Base-by-base conservation (phyloP, 2,113 vertebrate genomes). In the Amblyornis subalaris region DNA sequence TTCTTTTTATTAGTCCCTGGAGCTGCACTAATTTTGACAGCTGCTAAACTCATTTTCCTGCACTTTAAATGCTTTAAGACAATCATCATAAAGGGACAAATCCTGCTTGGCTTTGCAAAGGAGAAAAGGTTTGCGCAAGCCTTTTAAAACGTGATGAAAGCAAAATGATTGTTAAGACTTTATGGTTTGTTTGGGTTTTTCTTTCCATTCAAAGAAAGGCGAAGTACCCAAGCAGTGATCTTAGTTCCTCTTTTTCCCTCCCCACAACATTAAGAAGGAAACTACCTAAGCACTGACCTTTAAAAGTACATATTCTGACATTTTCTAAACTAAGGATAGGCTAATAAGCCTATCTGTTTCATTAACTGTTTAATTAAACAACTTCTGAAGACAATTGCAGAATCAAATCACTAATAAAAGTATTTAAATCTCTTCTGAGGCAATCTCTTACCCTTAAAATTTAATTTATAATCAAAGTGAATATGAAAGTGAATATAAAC, bases 1-100 rank as follows among this genome's bases (percentile, higher is more conserved):
- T 82, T 88, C 54, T 92, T 65, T 91, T 96, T 96, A 96, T 96
- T 94, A 91, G 38, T 96, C 94, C 88, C 96, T 66, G 48, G 94
- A 94, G 96, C 40, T 95, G 67, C 38, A 45, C 89, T 94, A 74
- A 95, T 96, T 96, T 91, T 91, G 71, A 95, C 96, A 96, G 95
- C 93, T 96, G 96, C 82, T 85, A 88, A 89, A 76, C 71, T 94
- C 15, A 2, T 95, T 96, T 95, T 89, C 93, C 87, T 85, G 44
- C 81, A 42, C 85, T 94, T 82, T 95, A 88, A 93, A 62, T 73
- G 61, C 80, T 88, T 47, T 47, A 62, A 55, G 67, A 58, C 81
- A 87, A 92, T 93, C 71, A 91, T 70, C 58, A 74, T 85, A 80
- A 70, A 79, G 38, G 38, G 62, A 44, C 7, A 93, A 80, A 91